phyloP scores from a whole-genome alignment of 2,113 vertebrate genomes.

The Ptilonorhynchus violaceus region DNA sequence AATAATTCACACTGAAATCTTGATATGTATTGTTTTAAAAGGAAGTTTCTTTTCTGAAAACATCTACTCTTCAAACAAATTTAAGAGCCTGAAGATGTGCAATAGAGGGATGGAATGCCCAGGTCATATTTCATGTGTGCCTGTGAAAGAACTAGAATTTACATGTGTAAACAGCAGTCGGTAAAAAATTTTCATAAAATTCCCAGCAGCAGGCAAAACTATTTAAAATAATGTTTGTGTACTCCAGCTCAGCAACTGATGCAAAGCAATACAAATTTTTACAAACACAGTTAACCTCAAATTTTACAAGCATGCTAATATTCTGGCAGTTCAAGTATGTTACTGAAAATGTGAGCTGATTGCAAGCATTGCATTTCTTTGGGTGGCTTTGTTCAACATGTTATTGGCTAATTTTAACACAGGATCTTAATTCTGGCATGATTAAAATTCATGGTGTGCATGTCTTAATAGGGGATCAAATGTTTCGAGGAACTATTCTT shows the following conservation, averaged over 20 bases:
- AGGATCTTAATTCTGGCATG: neutral
- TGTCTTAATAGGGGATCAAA: neutral
- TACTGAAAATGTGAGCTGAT: neutral
- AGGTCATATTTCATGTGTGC: neutral
- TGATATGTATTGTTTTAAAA: neutral
- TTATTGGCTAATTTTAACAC: neutral
- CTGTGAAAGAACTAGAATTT: neutral
- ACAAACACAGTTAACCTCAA: neutral
- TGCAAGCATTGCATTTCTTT: neutral
- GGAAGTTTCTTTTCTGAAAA: neutral
- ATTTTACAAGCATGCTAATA: neutral
- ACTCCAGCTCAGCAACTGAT: neutral
- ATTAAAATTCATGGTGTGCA: neutral
- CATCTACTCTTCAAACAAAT: neutral
- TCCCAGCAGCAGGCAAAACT: neutral
- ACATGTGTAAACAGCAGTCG: neutral
- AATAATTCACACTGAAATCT: neutral
- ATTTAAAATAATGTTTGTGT: constrained; percentile 7
- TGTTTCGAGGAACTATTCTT: neutral
- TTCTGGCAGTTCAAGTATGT: neutral
- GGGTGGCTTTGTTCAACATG: neutral
- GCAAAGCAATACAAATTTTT: neutral
- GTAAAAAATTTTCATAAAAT: neutral
- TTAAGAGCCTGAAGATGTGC: neutral
- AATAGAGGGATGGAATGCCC: neutral